phyloP scores from a whole-genome alignment of 1,140 invertebrate genomes.

The Nylanderia fulva region DNA sequence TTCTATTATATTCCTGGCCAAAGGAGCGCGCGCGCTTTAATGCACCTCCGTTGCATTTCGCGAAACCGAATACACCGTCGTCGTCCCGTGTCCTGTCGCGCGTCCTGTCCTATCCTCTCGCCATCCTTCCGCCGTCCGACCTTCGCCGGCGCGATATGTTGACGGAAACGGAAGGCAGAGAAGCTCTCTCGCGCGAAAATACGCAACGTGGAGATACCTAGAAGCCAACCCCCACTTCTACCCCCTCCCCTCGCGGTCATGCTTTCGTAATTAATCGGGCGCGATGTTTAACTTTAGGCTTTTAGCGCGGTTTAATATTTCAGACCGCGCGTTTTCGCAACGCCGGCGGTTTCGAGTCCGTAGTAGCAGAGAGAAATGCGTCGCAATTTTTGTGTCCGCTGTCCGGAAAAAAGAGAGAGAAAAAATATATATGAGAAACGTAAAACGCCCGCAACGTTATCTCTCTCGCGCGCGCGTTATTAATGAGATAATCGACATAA shows the following conservation, averaged over 20 bases:
- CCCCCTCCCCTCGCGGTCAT: conserved; percentile 26
- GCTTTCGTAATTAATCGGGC: conserved; percentile 60
- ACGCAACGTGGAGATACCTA: conserved; percentile 20
- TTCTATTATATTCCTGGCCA: conserved; percentile 53
- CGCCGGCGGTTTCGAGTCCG: not conserved
- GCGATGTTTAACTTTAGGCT: conserved; percentile 62
- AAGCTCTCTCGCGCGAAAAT: conserved; percentile 31
- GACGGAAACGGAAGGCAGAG: conserved; percentile 12
- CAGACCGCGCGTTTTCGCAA: conserved; percentile 45
- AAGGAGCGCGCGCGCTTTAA: conserved; percentile 49
- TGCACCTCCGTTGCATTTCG: conserved; percentile 54
- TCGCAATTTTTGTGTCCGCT: conserved; percentile 50
- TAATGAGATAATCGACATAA: conserved; percentile 48
- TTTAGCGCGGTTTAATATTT: conserved; percentile 61
- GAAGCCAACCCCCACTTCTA: too few relatives aligned
- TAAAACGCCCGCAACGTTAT: conserved; percentile 40
- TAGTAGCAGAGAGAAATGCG: conserved; percentile 51
- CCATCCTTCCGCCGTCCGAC: not conserved
- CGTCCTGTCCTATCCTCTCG: not conserved
- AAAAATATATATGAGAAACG: too few relatives aligned
- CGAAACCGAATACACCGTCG: conserved; percentile 55
- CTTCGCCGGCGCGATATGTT: conserved; percentile 33
- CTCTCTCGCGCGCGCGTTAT: conserved; percentile 24
- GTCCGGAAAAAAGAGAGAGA: conserved; percentile 18
- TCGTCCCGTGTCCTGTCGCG: not conserved